These are phyloP conservation scores for Galeruca laticollis DNA, from an alignment of 2,888 invertebrate species.

Conservation along the genomic window DNA sequence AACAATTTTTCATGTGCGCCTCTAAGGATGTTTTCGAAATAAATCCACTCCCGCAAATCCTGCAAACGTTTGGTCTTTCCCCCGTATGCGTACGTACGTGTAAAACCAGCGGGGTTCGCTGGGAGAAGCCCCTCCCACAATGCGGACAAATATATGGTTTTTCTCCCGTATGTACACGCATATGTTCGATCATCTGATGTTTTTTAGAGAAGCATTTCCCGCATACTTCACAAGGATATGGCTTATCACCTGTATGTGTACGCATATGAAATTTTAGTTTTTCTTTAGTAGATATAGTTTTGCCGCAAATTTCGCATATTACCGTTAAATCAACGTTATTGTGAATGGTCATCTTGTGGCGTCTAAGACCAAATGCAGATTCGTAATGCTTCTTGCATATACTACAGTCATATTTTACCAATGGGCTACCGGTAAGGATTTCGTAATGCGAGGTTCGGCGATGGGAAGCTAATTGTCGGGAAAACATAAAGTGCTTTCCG, in stretches of 20 bases:
- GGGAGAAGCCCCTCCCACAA: constrained; percentile 58
- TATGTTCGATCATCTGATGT: constrained; percentile 52
- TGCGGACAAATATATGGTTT: constrained; percentile 53
- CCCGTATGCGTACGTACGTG: constrained; percentile 55
- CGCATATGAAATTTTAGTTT: constrained; percentile 55
- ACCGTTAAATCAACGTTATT: constrained; percentile 66
- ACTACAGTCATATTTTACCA: constrained; percentile 64
- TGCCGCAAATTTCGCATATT: constrained; percentile 56
- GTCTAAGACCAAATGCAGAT: constrained; percentile 58
- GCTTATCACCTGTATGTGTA: constrained; percentile 57
- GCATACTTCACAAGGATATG: constrained; percentile 53
- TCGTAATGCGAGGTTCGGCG: constrained; percentile 67
- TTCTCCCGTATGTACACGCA: constrained; percentile 56
- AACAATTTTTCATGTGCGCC: constrained; percentile 61
- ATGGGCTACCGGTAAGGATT: constrained; percentile 56
- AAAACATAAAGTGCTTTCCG: constrained; percentile 67
- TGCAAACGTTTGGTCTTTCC: constrained; percentile 48
- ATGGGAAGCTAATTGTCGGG: constrained; percentile 68
- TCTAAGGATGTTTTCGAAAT: constrained; percentile 61
- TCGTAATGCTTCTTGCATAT: constrained; percentile 66
- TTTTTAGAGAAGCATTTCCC: constrained; percentile 50
- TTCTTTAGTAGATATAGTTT: constrained; percentile 51
- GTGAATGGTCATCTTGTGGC: constrained; percentile 62
- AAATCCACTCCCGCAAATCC: constrained; percentile 56
- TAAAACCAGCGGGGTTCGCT: constrained; percentile 51